Percentiles rank a stretch among this genome's conserved stretches.
Evolutionary conservation across 1,140 invertebrate species (phyloP).

Genomic region (Ostrea edulis): DNA sequence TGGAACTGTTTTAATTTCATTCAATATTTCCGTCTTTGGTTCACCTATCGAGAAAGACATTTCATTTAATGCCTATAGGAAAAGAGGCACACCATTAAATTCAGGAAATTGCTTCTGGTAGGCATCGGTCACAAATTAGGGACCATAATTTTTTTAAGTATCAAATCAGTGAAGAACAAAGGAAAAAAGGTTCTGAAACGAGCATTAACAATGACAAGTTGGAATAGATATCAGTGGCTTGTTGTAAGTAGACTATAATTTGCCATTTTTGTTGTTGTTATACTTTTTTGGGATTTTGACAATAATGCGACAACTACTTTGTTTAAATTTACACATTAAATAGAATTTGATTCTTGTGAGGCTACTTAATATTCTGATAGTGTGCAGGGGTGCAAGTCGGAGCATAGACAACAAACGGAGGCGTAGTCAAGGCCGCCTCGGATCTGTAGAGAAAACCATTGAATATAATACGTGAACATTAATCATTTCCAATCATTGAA

Average conservation of each 20-base stretch:
- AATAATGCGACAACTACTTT: neutral
- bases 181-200: neutral
- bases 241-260: neutral
- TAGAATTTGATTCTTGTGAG: neutral
- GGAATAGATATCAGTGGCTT: neutral
- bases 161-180: too few species aligned
- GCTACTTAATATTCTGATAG: neutral
- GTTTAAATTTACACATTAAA: neutral
- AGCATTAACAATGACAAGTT: neutral
- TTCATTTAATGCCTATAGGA: neutral
- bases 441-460: too few species aligned
- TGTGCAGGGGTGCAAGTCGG: conserved; percentile 1
- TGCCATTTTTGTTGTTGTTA: neutral
- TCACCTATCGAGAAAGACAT: conserved; percentile 16
- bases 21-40: conserved; percentile 31
- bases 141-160: neutral
- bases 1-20: conserved; percentile 12
- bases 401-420: neutral
- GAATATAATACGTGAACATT: too few species aligned
- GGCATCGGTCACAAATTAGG: neutral
- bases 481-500: too few species aligned
- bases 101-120: neutral
- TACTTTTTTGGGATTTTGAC: neutral
- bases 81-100: neutral
- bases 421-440: neutral